Evolutionary conservation across 2,797 vertebrate species (phyloP).

Genomic region (Etheostoma nigrum): DNA sequence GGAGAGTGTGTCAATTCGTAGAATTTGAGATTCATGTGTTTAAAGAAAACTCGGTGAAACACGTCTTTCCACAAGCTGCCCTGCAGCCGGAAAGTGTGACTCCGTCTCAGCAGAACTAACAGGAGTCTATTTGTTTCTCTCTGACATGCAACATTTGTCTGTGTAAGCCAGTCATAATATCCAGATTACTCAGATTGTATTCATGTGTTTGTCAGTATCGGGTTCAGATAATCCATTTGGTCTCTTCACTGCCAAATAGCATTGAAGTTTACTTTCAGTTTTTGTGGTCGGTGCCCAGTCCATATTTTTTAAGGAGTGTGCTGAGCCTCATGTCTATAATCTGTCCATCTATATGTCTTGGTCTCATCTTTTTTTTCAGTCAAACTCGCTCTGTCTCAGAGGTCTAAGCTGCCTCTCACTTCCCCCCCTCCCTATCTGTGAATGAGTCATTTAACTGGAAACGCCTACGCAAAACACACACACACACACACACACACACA

Average conservation of each 20-base stretch:
- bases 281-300: no score
- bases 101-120: background rate
- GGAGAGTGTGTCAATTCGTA: background rate
- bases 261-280: background rate
- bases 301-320: background rate
- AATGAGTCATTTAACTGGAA: conserved; percentile 44
- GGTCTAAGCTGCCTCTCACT: background rate
- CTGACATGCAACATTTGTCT: background rate
- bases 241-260: background rate
- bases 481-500: background rate
- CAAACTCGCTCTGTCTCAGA: background rate
- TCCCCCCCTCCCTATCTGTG: conserved; percentile 6
- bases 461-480: conserved; percentile 11
- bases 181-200: background rate
- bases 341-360: background rate
- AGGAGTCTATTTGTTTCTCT: no score
- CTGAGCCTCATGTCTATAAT: no score
- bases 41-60: background rate
- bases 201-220: background rate
- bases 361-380: background rate
- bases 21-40: no score
- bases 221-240: background rate
- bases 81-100: conserved; percentile 5
- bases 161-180: background rate
- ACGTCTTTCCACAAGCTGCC: background rate